Evolutionary conservation across 2,797 vertebrate species (phyloP), one percentile per base, ranked within the genome.

Genomic region (Emys orbicularis): DNA sequence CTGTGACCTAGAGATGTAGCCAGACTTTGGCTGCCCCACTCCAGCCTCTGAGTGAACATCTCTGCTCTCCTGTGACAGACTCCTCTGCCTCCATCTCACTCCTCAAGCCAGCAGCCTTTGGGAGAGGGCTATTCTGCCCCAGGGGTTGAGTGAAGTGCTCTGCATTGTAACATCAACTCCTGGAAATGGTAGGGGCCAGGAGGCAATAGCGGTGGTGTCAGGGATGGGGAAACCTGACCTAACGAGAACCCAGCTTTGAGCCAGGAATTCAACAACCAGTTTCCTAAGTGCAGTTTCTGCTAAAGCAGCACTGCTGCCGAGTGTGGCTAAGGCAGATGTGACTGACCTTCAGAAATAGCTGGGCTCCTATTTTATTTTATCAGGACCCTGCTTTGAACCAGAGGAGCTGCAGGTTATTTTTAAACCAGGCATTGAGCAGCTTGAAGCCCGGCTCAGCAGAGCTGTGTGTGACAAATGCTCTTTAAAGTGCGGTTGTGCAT

Each of bases 291-390:
- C 8, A 0, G 49, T 87, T 85, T 90, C 92, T 3, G 0, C 54
- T 5, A 0, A 15, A 76, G 86, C 89, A 84, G 90, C 88, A 77
- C 25, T 37, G 83, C 88, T 84, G 31, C 88, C 84, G 79, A 0
- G 41, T 74, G 94, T 61, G 4, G 3, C 85, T 85, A 81, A 85
- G 91, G 91, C 91, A 89, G 90, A 95, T 95, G 96, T 76, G 59
- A 87, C 92, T 93, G 96, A 95, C 96, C 97, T 97, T 96, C 97
- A 94, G 94, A 52, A 93, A 86, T 41, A 93, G 86, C 94, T 90
- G 83, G 50, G 94, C 95, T 96, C 59, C 89, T 90, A 95, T 93
- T 96, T 96, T 95, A 84, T 95, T 97, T 96, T 94, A 92, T 90
- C 96, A 94, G 93, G 96, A n/a, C 93, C 94, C 81, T 6, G 94